Evolutionary conservation across 2,888 invertebrate species (phyloP).

Genomic region (Herminia tarsipennalis): DNA sequence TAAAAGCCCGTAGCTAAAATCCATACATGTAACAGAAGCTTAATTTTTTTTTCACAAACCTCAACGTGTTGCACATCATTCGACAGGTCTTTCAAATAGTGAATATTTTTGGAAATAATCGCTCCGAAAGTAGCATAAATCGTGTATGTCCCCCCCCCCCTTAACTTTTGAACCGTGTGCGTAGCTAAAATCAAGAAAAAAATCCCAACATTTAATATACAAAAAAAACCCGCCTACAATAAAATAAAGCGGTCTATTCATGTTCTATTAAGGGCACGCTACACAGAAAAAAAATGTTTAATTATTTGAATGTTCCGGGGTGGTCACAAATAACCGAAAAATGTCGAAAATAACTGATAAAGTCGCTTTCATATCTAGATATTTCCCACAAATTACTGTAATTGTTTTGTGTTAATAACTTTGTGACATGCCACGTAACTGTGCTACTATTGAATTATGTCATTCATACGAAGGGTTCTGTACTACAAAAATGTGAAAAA

Average conservation of each 20-base stretch:
- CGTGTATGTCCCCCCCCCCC: no score
- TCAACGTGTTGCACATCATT: no score
- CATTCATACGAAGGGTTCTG: slow-evolving; percentile 1
- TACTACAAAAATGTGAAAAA: not conserved
- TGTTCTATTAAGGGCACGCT: slow-evolving; percentile 47
- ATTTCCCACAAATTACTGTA: slow-evolving; percentile 72
- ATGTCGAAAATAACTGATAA: slow-evolving; percentile 61
- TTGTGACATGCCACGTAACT: slow-evolving; percentile 55
- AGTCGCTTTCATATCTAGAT: slow-evolving; percentile 60
- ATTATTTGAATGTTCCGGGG: slow-evolving; percentile 51
- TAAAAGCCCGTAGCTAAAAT: no score
- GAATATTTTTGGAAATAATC: no score
- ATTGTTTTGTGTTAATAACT: slow-evolving; percentile 71
- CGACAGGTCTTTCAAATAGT: no score
- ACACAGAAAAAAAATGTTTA: slow-evolving; percentile 59
- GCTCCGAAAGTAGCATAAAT: no score
- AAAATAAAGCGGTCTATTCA: slow-evolving; percentile 43
- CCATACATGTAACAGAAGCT: no score
- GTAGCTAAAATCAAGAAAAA: not conserved
- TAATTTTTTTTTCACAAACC: no score
- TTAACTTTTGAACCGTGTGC: no score
- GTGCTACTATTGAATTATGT: slow-evolving; percentile 21
- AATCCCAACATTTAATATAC: not conserved
- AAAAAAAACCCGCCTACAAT: slow-evolving; percentile 3
- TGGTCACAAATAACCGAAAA: slow-evolving; percentile 41